phyloP scores from a whole-genome alignment of 2,797 vertebrate genomes.

The Serranus cabrilla region DNA sequence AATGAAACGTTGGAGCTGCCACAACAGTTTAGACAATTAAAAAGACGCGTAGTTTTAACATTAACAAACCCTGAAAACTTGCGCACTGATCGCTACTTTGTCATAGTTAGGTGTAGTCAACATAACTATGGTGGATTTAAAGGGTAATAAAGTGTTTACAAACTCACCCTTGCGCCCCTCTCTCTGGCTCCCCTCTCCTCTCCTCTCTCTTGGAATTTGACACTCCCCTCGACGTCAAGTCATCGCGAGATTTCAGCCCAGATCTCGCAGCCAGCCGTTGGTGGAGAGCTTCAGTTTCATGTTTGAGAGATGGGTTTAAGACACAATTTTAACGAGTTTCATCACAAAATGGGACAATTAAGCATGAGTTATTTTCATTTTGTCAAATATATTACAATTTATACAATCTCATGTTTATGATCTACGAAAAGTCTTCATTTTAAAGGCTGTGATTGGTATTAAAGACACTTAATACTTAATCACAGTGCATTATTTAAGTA shows the following conservation, averaged over 20 bases:
- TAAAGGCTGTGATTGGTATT: too few species aligned
- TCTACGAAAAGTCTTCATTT: too few species aligned
- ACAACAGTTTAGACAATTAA: conserved; percentile 71
- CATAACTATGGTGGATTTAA: conserved; percentile 51
- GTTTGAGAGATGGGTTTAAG: too few species aligned
- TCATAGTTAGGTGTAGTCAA: conserved; percentile 16
- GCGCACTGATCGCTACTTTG: neutral
- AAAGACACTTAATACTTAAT: too few species aligned
- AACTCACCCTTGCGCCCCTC: conserved; percentile 89
- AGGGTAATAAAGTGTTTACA: conserved; percentile 88
- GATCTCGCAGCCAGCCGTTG: neutral
- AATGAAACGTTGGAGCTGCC: conserved; percentile 68
- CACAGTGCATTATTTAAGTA: too few species aligned
- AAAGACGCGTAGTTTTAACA: conserved; percentile 36
- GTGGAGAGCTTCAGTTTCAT: too few species aligned
- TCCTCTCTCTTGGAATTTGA: conserved; percentile 89
- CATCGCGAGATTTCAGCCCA: conserved; percentile 82
- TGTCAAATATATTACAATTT: too few species aligned
- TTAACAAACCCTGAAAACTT: conserved; percentile 32
- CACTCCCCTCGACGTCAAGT: conserved; percentile 83
- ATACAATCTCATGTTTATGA: too few species aligned
- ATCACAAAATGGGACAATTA: too few species aligned
- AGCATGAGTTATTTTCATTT: too few species aligned
- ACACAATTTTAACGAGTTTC: too few species aligned
- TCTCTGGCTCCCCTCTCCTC: conserved; percentile 80